These are phyloP conservation scores for Neuroscelio doddi DNA, from an alignment of 2,888 invertebrate species.

Conservation along the genomic window DNA sequence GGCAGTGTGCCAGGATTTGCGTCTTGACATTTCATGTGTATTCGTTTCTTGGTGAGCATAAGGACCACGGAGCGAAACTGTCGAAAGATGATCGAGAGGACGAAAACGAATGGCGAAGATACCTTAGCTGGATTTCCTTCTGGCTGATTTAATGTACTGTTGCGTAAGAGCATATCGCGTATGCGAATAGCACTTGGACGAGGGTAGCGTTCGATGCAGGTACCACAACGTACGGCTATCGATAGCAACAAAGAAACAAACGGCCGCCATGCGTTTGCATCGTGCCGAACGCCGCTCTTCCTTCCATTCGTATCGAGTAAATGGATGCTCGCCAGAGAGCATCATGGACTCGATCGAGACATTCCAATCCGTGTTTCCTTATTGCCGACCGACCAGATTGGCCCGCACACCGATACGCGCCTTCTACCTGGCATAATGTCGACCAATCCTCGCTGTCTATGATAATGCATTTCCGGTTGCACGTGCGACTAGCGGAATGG, in stretches of 20 bases:
- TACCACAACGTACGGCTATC: constrained; percentile 43
- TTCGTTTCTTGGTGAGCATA: constrained; percentile 27
- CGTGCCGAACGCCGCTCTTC: constrained; percentile 34
- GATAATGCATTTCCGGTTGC: constrained; percentile 65
- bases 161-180: constrained; percentile 44
- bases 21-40: constrained; percentile 36
- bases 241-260: constrained; percentile 47
- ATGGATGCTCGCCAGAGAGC: constrained; percentile 27
- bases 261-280: constrained; percentile 49
- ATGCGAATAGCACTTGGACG: constrained; percentile 25
- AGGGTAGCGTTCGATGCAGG: constrained; percentile 34
- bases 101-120: background rate
- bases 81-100: background rate
- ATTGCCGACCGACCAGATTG: constrained; percentile 61
- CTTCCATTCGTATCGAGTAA: constrained; percentile 51
- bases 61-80: background rate
- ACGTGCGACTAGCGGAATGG: constrained; percentile 50
- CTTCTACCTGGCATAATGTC: constrained; percentile 31
- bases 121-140: constrained; percentile 26
- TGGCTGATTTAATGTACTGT: constrained; percentile 40
- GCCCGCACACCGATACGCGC: constrained; percentile 42
- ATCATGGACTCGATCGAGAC: constrained; percentile 57
- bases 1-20: constrained; percentile 38
- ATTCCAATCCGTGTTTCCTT: constrained; percentile 68
- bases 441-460: constrained; percentile 57